Percentiles rank a stretch among this genome's conserved stretches.
These are phyloP conservation scores for Hermaeophaga mercurialis DNA, from an alignment of 2,888 invertebrate species.

Conservation along the genomic window DNA sequence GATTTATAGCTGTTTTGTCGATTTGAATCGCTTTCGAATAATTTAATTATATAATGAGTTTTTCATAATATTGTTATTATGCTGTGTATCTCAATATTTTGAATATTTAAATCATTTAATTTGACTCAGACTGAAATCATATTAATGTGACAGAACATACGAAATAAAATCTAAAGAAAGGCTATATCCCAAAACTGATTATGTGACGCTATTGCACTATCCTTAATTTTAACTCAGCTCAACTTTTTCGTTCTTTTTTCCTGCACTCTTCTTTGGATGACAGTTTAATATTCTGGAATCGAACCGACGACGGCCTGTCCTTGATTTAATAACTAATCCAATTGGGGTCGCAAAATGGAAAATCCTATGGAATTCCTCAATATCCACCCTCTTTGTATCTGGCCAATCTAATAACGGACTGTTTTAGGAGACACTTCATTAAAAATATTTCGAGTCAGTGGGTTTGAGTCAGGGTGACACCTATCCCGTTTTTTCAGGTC, in stretches of 20 bases:
- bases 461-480: not conserved
- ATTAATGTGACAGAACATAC: too few species aligned
- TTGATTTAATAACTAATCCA: constrained; percentile 52
- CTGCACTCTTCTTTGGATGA: constrained; percentile 6
- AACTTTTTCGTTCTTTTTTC: not conserved
- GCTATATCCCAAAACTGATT: too few species aligned
- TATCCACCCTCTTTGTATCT: constrained; percentile 44
- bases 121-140: too few species aligned
- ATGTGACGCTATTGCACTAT: not conserved
- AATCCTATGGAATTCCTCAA: constrained; percentile 40
- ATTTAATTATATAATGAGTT: too few species aligned
- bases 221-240: constrained; percentile 2
- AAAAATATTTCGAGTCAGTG: constrained; percentile 40
- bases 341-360: constrained; percentile 47
- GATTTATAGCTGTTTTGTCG: too few species aligned
- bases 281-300: constrained; percentile 47
- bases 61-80: too few species aligned
- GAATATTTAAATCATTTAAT: too few species aligned
- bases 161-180: too few species aligned
- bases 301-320: constrained; percentile 34
- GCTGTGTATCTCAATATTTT: too few species aligned
- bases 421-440: constrained; percentile 52
- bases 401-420: constrained; percentile 53
- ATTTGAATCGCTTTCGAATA: too few species aligned
- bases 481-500: not conserved